phyloP scores from a whole-genome alignment of 2,888 invertebrate species.

The Hymenopus coronatus region DNA sequence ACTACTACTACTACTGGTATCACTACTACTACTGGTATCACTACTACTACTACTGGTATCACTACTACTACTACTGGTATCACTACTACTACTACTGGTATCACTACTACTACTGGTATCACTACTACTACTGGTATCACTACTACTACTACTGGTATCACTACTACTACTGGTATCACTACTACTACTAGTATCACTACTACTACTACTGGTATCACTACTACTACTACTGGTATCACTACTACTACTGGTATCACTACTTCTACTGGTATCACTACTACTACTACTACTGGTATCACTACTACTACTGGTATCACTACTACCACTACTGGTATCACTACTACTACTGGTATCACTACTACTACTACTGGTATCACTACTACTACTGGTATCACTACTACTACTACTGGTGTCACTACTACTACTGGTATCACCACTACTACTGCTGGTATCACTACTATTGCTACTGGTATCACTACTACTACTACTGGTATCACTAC shows the following conservation, averaged over 20 bases:
- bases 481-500: background rate
- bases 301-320: background rate
- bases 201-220: background rate
- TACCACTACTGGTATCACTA: background rate
- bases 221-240: background rate
- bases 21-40: background rate
- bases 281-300: too few species aligned
- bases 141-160: background rate
- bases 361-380: background rate
- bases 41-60: background rate
- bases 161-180: background rate
- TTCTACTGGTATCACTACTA: too few species aligned
- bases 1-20: background rate
- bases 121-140: background rate
- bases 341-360: background rate
- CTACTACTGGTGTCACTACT: background rate
- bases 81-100: background rate
- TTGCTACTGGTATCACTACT: background rate
- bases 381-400: too few species aligned
- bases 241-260: too few species aligned
- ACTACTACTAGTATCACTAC: background rate
- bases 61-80: background rate
- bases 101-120: background rate
- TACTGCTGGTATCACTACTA: background rate
- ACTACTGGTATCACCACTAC: background rate